Conservation (phyloP, 2,113 vertebrate genomes). For the Orycteropus afer region DNA sequence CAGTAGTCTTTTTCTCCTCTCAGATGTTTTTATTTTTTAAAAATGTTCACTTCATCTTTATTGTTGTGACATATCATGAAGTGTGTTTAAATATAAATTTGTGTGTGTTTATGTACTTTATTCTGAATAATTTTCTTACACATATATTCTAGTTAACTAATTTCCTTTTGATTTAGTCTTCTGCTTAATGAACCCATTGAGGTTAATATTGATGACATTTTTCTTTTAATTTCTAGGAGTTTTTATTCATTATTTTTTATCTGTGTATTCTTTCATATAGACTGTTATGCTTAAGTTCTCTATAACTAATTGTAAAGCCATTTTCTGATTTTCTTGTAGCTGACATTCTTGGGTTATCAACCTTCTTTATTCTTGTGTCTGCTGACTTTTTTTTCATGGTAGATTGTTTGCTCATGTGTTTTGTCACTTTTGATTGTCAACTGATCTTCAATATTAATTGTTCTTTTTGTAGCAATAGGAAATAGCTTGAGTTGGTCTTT, state of each 20-base stretch:
- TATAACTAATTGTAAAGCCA: not conserved
- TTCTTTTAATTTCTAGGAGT: not conserved
- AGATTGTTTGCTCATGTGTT: not conserved
- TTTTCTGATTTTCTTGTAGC: not conserved
- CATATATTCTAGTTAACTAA: not conserved
- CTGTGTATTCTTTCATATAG: not conserved
- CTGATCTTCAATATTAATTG: slow-evolving; percentile 26
- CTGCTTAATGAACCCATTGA: not conserved
- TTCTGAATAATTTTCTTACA: not conserved
- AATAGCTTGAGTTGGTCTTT: slow-evolving; percentile 6
- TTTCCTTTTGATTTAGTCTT: not conserved
- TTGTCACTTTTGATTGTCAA: not conserved
- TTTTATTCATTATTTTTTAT: slow-evolving; percentile 45
- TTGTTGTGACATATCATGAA: not conserved
- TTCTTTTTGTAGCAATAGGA: slow-evolving; percentile 1
- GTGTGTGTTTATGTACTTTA: not conserved
- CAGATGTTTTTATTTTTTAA: not conserved
- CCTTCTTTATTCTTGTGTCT: not conserved
- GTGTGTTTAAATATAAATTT: not conserved
- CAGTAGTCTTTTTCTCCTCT: not conserved
- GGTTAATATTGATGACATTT: not conserved
- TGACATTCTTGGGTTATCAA: not conserved
- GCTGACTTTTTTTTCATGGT: not conserved
- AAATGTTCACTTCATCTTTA: not conserved
- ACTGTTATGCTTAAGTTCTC: not conserved